These are phyloP conservation scores for Thymelicus sylvestris DNA, from an alignment of 2,888 invertebrate genomes.

Conservation along the genomic window DNA sequence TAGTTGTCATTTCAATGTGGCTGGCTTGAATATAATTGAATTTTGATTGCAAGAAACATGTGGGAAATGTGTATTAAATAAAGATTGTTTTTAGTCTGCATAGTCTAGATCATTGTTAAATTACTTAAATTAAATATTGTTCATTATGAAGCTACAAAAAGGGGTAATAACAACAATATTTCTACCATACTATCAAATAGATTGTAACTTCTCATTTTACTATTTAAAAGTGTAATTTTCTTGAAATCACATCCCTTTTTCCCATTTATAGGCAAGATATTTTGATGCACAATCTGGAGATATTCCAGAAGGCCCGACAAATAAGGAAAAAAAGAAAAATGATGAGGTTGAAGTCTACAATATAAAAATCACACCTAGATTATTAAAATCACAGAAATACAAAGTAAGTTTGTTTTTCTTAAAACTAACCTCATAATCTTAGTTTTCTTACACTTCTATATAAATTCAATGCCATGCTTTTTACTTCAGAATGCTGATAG, in stretches of 20 bases:
- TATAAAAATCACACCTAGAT: slow-evolving; percentile 63
- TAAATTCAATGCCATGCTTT: neutral
- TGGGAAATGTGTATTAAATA: neutral
- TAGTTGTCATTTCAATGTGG: too few species aligned
- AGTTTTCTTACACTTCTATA: neutral
- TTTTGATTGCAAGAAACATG: neutral
- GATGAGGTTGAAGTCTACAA: slow-evolving; percentile 65
- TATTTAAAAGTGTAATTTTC: neutral
- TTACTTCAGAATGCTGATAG: slow-evolving; percentile 42
- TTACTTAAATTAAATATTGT: slow-evolving; percentile 13
- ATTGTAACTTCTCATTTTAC: neutral
- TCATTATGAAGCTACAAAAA: slow-evolving; percentile 48
- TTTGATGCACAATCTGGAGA: slow-evolving; percentile 55
- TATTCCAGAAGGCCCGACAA: slow-evolving; percentile 40
- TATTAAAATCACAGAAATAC: slow-evolving; percentile 55
- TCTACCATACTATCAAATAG: neutral
- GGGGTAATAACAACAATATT: slow-evolving; percentile 41
- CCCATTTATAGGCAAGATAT: slow-evolving; percentile 61
- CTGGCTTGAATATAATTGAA: too few species aligned
- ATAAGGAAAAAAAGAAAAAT: slow-evolving; percentile 40
- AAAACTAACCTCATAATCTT: neutral
- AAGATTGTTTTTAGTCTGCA: too few species aligned
- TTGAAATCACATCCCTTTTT: too few species aligned
- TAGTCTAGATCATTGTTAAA: neutral
- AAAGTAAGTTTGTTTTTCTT: slow-evolving; percentile 53